Base-by-base conservation (phyloP, 2,888 invertebrate genomes). In the Encarsia formosa region DNA sequence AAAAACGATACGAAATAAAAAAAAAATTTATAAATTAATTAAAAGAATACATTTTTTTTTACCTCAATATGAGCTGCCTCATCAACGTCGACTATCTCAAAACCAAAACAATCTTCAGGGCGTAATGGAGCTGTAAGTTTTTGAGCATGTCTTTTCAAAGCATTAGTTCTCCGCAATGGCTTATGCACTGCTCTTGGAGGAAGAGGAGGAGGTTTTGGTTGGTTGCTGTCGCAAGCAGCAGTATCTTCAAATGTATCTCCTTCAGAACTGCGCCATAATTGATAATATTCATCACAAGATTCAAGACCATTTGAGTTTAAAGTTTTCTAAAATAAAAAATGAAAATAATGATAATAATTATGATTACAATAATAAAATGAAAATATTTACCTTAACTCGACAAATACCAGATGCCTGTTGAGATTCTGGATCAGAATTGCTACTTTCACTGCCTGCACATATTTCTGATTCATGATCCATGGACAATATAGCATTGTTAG, bases 31-130 rank as follows among this genome's bases (percentile, higher is more conserved):
- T 8, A 22, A 23, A 41, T 26, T 22, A 31, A 37, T 29, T 40
- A 38, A 23, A 13, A 13, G n/a, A n/a, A n/a, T n/a, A n/a, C n/a
- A n/a, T n/a, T n/a, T n/a, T n/a, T n/a, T 41, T 5, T 45, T 63
- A 70, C 72, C 62, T 73, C 72, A 26, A 67, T 61, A 55, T 67
- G 70, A 5, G 69, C 62, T 20, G 70, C 65, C 57, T 90, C 91
- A 66, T 91, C 91, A 11, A 86, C 88, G 65, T 91, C 91, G 55
- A 91, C 85, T 52, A 91, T 81, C 71, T 91, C 91, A 70, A 90
- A 91, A 60, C 84, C 85, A 68, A 91, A 91, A 40, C 86, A 84
- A 69, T 90, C 90, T 69, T 89, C 88, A 16, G 81, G 81, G 56
- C 80, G 77, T 26, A 75, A 57, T 35, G 83, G 83, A 57, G 79